These are phyloP conservation scores for Ernsta delagoae DNA, from an alignment of 2,888 invertebrate species.

Conservation along the genomic window DNA sequence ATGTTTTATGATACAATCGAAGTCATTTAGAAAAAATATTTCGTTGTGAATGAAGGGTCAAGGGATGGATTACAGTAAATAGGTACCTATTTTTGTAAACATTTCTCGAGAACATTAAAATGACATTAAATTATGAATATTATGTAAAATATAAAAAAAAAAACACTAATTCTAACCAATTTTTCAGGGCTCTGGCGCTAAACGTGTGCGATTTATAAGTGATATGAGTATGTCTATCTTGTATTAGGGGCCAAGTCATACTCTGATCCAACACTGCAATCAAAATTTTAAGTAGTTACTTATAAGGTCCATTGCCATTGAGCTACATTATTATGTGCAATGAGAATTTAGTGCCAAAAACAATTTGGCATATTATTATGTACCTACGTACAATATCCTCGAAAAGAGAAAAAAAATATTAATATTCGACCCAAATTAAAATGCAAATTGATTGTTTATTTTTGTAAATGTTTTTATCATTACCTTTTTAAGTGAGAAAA, in stretches of 20 bases:
- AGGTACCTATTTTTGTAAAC: slow-evolving; percentile 20
- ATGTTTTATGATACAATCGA: background rate
- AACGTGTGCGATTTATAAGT: slow-evolving; percentile 4
- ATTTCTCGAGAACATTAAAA: background rate
- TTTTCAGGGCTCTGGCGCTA: slow-evolving; percentile 15
- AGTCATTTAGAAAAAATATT: slow-evolving; percentile 1
- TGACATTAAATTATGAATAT: too few species aligned
- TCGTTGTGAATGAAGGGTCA: slow-evolving; percentile 22
- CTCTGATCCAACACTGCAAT: slow-evolving; percentile 8
- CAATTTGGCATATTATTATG: background rate
- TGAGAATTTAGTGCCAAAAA: background rate
- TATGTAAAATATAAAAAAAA: background rate
- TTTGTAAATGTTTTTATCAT: too few species aligned
- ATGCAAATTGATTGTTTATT: too few species aligned
- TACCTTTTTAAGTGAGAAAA: background rate
- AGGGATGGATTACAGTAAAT: slow-evolving; percentile 7
- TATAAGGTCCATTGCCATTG: background rate
- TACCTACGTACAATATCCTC: too few species aligned
- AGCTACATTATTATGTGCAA: background rate
- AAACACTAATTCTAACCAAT: background rate
- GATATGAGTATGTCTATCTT: slow-evolving; percentile 13
- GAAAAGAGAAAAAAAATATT: too few species aligned
- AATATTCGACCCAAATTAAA: too few species aligned
- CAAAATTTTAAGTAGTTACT: background rate
- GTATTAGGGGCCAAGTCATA: slow-evolving; percentile 29